Conservation (phyloP, 2,888 invertebrate genomes). For the Caenorhabditis sp. region DNA sequence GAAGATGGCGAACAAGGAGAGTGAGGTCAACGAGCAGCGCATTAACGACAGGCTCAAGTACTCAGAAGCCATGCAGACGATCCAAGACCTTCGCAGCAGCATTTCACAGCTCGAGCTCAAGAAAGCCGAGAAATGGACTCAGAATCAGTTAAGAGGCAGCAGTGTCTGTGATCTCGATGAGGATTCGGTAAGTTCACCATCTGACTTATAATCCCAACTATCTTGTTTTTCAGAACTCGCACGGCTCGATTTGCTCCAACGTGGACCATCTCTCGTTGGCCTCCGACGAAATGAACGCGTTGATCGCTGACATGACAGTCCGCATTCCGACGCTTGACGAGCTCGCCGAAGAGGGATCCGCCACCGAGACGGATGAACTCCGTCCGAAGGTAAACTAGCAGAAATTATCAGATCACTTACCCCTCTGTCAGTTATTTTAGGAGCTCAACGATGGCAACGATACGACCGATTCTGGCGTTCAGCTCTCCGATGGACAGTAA, state of each 20-base stretch:
- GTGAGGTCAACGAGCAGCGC: constrained; percentile 75
- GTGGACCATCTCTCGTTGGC: constrained; percentile 74
- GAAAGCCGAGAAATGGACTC: constrained; percentile 78
- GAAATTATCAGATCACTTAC: neutral
- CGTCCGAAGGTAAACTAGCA: constrained; percentile 46
- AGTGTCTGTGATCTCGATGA: constrained; percentile 74
- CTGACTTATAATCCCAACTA: neutral
- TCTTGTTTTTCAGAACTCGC: constrained; percentile 69
- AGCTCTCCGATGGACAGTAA: constrained; percentile 60
- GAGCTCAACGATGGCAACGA: constrained; percentile 69
- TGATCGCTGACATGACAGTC: constrained; percentile 76
- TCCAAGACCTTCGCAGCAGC: constrained; percentile 93
- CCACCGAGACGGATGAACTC: constrained; percentile 60
- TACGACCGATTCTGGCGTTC: constrained; percentile 68
- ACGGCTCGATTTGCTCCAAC: constrained; percentile 70
- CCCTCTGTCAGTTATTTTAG: constrained; percentile 36
- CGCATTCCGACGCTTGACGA: constrained; percentile 60
- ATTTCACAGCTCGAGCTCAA: constrained; percentile 93
- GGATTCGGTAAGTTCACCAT: constrained; percentile 69
- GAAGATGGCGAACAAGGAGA: constrained; percentile 87
- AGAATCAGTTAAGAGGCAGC: constrained; percentile 74
- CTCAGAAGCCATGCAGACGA: constrained; percentile 92
- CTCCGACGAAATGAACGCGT: constrained; percentile 77
- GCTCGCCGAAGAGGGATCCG: constrained; percentile 57
- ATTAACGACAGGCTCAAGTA: constrained; percentile 86